phyloP scores from a whole-genome alignment of 2,888 invertebrate genomes.

The Perithous albicinctus region DNA sequence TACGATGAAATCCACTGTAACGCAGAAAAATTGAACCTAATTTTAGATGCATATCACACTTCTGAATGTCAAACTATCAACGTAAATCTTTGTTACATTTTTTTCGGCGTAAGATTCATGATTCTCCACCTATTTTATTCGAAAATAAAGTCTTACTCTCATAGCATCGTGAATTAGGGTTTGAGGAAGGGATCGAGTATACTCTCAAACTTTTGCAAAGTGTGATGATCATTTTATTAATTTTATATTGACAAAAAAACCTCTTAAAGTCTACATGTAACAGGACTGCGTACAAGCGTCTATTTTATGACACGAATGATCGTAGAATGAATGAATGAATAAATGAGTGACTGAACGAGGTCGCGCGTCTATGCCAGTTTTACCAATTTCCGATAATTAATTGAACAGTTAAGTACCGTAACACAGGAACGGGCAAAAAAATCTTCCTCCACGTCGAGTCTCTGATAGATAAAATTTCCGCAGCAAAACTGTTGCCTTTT shows the following conservation, averaged over 20 bases:
- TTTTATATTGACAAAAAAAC: constrained; percentile 56
- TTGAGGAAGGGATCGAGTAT: neutral
- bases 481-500: constrained; percentile 16
- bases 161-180: neutral
- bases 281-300: constrained; percentile 58
- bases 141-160: neutral
- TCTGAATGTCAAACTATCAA: no score
- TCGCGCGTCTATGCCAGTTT: constrained; percentile 5
- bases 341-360: constrained; percentile 6
- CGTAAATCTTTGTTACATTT: no score
- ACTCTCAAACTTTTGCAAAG: neutral
- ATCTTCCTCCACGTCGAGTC: constrained; percentile 16
- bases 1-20: no score
- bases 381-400: constrained; percentile 15
- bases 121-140: neutral
- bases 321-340: neutral
- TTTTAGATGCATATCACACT: no score
- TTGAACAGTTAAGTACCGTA: constrained; percentile 44
- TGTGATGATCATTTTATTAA: constrained; percentile 29
- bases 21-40: no score
- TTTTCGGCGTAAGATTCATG: no score
- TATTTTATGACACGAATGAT: constrained; percentile 50
- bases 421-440: constrained; percentile 15
- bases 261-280: constrained; percentile 42
- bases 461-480: constrained; percentile 36